phyloP scores from a whole-genome alignment of 2,113 vertebrate species.

The Tylochromis polylepis region DNA sequence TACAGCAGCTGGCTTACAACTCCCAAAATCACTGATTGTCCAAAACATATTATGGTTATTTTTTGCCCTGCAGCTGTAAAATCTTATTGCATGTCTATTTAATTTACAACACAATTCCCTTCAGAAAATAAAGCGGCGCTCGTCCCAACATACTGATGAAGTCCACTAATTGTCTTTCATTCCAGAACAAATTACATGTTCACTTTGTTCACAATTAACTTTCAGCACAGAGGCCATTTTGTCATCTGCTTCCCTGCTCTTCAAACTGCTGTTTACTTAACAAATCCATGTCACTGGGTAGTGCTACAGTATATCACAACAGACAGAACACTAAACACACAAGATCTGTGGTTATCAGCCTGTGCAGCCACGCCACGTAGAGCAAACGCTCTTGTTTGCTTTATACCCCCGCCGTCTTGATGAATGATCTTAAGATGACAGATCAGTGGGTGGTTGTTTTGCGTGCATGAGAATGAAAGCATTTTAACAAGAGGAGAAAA shows the following conservation, averaged over 20 bases:
- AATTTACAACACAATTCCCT: not conserved
- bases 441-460: conserved; percentile 5
- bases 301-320: not conserved
- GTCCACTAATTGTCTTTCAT: not conserved
- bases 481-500: not conserved
- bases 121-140: not conserved
- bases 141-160: not conserved
- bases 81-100: not conserved
- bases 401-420: not conserved
- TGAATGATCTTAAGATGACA: conserved; percentile 12
- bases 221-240: not conserved
- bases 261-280: conserved; percentile 9
- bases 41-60: not conserved
- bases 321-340: conserved; percentile 17
- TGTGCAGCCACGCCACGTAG: not conserved
- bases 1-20: not conserved
- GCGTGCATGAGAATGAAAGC: not conserved
- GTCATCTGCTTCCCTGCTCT: not conserved
- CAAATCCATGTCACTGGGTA: not conserved
- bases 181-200: not conserved
- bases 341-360: conserved; percentile 11
- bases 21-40: not conserved
- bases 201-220: conserved; percentile 14
- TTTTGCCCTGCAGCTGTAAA: not conserved
- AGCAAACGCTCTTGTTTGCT: conserved; percentile 1